Base-by-base conservation (phyloP, 2,113 vertebrate species). In the Redunca redunca region DNA sequence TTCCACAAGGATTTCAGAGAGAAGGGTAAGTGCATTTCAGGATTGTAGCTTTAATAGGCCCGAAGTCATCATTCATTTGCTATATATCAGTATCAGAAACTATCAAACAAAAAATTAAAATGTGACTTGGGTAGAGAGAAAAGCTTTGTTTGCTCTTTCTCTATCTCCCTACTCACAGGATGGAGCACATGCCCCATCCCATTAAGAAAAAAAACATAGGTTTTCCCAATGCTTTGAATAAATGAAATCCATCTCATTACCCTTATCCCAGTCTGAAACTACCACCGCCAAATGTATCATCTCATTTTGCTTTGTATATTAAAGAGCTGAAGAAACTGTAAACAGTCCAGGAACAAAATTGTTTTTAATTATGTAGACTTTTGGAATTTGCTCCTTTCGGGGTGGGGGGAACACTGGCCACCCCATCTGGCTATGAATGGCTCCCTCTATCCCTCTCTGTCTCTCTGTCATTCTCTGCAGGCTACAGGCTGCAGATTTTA, bases 41-140 rank as follows among this genome's bases (percentile, higher is more conserved):
- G 71, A 97, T 96, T 95, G 97, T 74, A 97, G 40, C 90, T 97
- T 98, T 95, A 97, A 97, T 81, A 60, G 74, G 55, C 87, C 60
- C 2, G 0, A 77, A 43, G 78, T 74, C 36, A 52, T 89, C 46
- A 78, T 58, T 55, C 58, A 30, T n/a, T 67, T 28, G 33, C 50
- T 71, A 33, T 53, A 15, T 36, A 26, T 15, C 62, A 33, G 40
- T 58, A 90, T 77, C 50, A 90, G 50, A 80, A 90, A 43, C 36
- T 57, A 90, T 21, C 25, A 82, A 84, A 71, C 28, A 90, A 43
- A 86, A 64, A 21, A 93, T 43, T 64, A 74, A 92, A 92, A 46
- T 57, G 6, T 95, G 48, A 90, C 15, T 25, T 57, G 5, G 40
- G 28, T 67, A 36, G 25, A 91, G 14, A 92, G 48, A 71, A 82